phyloP scores from a whole-genome alignment of 2,888 invertebrate genomes.

The Dusona sp. region DNA sequence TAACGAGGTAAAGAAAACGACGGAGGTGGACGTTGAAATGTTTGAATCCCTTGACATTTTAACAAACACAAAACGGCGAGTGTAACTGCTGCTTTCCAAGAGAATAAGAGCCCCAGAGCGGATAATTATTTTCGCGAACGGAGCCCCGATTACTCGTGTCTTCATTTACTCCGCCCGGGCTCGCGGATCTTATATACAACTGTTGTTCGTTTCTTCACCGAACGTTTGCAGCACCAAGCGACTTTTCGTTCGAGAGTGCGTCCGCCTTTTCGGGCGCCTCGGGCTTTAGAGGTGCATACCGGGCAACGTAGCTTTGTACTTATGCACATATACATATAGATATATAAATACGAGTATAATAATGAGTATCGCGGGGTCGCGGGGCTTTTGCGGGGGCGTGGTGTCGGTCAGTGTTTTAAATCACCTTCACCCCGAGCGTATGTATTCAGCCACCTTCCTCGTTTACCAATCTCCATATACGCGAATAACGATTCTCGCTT shows the following conservation, averaged over 20 bases:
- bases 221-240: conserved; percentile 60
- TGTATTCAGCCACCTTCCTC: conserved; percentile 66
- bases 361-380: conserved; percentile 56
- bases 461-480: conserved; percentile 38
- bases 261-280: conserved; percentile 73
- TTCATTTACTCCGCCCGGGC: conserved; percentile 80
- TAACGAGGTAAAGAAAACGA: conserved; percentile 66
- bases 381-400: conserved; percentile 72
- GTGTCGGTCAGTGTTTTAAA: conserved; percentile 82
- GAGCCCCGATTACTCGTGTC: conserved; percentile 80
- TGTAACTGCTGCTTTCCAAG: conserved; percentile 39
- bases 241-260: conserved; percentile 74
- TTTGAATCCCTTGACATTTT: conserved; percentile 79
- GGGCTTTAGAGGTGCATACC: conserved; percentile 64
- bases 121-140: conserved; percentile 82
- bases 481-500: conserved; percentile 53
- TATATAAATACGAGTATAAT: conserved; percentile 57
- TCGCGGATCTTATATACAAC: conserved; percentile 70
- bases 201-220: conserved; percentile 39
- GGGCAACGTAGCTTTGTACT: conserved; percentile 36
- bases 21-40: conserved; percentile 72
- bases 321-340: conserved; percentile 35
- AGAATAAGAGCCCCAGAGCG: conserved; percentile 76
- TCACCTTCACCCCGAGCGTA: conserved; percentile 78
- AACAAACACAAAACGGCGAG: conserved; percentile 77